Percentiles rank a stretch among this genome's conserved stretches.
Evolutionary conservation across 92 coral and sea anemone genomes (phyloP).

Genomic region (Phenganax marumi): DNA sequence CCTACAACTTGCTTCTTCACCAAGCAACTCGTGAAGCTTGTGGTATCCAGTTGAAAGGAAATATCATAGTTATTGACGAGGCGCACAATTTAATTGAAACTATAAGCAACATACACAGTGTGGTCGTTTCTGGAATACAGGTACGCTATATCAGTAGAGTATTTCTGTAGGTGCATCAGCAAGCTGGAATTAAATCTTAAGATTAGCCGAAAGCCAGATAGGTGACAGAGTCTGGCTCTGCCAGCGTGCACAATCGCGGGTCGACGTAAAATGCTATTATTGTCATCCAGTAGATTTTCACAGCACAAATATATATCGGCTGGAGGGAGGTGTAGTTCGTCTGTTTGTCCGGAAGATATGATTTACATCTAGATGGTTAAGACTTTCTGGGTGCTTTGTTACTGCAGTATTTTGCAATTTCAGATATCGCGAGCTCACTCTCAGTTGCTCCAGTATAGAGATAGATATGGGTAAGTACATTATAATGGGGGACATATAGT

Average conservation of each 20-base stretch:
- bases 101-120: conserved; percentile 80
- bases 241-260: not conserved
- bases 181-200: too few species aligned
- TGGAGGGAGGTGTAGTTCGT: too few species aligned
- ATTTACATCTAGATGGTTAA: too few species aligned
- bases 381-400: too few species aligned
- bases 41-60: conserved; percentile 79
- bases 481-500: too few species aligned
- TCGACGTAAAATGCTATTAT: too few species aligned
- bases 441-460: conserved; percentile 83
- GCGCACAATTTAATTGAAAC: conserved; percentile 97
- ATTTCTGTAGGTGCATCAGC: not conserved
- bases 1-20: conserved; percentile 88
- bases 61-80: conserved; percentile 85
- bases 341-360: too few species aligned
- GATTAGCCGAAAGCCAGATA: not conserved
- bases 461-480: conserved; percentile 70
- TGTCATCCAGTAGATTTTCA: too few species aligned
- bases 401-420: conserved; percentile 5
- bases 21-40: conserved; percentile 89
- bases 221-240: not conserved
- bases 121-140: conserved; percentile 85
- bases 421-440: conserved; percentile 81
- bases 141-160: conserved; percentile 26
- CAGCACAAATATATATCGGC: too few species aligned